Conservation (phyloP, 2,797 vertebrate species). For the Mastacembelus armatus region DNA sequence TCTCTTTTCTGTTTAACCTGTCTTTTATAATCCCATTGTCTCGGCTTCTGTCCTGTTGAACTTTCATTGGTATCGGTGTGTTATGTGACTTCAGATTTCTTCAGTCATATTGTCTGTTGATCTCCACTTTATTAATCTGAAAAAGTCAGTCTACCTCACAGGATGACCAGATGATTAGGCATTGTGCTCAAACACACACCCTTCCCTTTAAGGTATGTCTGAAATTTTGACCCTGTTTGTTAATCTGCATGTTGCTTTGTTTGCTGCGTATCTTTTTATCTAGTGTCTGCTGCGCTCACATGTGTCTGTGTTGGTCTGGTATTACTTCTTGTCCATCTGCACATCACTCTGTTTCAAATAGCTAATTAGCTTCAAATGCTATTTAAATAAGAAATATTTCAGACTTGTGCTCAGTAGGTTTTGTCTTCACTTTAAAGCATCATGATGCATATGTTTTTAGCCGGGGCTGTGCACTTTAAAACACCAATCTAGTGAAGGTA, state of each 20-base stretch:
- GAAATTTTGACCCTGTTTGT: background rate
- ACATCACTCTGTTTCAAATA: slow-evolving; percentile 8
- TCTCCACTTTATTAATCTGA: slow-evolving; percentile 13
- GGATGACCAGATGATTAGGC: slow-evolving; percentile 12
- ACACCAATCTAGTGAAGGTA: background rate
- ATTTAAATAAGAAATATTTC: background rate
- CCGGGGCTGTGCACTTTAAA: slow-evolving; percentile 4
- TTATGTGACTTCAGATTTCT: background rate
- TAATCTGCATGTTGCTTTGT: slow-evolving; percentile 27
- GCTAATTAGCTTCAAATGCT: slow-evolving; percentile 12
- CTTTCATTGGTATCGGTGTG: background rate
- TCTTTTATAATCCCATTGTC: background rate
- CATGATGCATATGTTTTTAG: background rate
- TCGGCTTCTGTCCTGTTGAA: background rate
- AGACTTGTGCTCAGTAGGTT: background rate
- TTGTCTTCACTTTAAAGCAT: slow-evolving; percentile 3
- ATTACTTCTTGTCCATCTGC: slow-evolving; percentile 24
- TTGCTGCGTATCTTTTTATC: slow-evolving; percentile 28
- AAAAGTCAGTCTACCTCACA: slow-evolving; percentile 21
- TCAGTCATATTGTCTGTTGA: background rate
- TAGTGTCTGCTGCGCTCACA: slow-evolving; percentile 18
- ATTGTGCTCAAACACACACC: background rate
- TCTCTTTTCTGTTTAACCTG: background rate
- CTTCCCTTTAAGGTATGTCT: slow-evolving; percentile 31
- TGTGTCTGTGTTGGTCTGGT: slow-evolving; percentile 20